These are phyloP conservation scores for Zophobas atratus DNA, from an alignment of 1,140 invertebrate genomes.

Conservation along the genomic window DNA sequence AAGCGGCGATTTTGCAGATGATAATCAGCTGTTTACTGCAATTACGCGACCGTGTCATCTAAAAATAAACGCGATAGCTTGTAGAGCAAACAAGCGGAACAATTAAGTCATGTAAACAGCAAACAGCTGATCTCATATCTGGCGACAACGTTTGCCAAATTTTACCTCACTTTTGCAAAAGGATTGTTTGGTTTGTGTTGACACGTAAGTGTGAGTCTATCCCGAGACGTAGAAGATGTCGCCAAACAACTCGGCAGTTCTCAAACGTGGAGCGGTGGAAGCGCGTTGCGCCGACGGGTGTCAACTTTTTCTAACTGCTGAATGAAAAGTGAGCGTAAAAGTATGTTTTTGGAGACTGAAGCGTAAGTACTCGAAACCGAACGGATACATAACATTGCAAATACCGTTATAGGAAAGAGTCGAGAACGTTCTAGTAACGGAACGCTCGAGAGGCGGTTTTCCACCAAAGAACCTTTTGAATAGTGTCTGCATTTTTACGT, in stretches of 20 bases:
- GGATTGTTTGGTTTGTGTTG: slow-evolving; percentile 6
- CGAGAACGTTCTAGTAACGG: too few species aligned
- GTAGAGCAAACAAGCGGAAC: slow-evolving; percentile 47
- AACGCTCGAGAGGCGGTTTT: too few species aligned
- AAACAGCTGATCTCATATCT: slow-evolving; percentile 47
- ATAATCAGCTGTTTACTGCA: slow-evolving; percentile 49
- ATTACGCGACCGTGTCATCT: slow-evolving; percentile 49
- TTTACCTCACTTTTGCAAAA: slow-evolving; percentile 15
- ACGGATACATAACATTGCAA: too few species aligned
- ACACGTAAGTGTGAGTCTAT: background rate
- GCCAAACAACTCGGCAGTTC: background rate
- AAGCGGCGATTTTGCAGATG: slow-evolving; percentile 33
- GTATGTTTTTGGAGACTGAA: too few species aligned
- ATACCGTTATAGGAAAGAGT: too few species aligned
- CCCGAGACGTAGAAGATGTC: slow-evolving; percentile 1
- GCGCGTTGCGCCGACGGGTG: too few species aligned
- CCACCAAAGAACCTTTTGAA: too few species aligned
- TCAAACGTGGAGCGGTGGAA: too few species aligned
- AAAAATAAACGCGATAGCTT: slow-evolving; percentile 45
- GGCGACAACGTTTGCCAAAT: slow-evolving; percentile 32
- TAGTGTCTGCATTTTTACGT: too few species aligned
- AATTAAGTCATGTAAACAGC: slow-evolving; percentile 49
- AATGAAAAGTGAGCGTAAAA: too few species aligned
- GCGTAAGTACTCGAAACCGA: too few species aligned
- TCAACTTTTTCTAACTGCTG: too few species aligned